Percentiles rank a stretch among this genome's conserved stretches.
phyloP scores from a whole-genome alignment of 2,797 vertebrate genomes.

The Phrynocephalus guinanensis region DNA sequence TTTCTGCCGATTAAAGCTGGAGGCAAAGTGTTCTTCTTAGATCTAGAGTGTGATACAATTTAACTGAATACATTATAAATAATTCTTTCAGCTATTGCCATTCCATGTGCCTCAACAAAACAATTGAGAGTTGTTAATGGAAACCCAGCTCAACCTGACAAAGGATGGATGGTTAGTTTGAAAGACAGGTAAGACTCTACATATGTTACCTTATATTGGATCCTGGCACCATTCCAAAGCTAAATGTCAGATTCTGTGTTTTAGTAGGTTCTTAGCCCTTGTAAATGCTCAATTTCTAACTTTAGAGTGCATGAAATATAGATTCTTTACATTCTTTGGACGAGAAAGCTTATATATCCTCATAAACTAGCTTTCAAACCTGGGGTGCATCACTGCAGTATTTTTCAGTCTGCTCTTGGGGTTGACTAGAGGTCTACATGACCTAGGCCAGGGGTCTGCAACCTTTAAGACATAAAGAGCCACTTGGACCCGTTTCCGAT shows the following conservation, averaged over 20 bases:
- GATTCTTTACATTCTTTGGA: neutral
- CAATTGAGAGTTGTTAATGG: constrained; percentile 92
- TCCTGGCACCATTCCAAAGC: neutral
- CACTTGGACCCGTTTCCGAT: no score
- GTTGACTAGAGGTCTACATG: neutral
- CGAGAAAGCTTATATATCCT: neutral
- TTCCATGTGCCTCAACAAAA: constrained; percentile 82
- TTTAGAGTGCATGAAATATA: neutral
- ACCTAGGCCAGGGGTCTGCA: no score
- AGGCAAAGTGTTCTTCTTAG: neutral
- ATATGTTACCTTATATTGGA: neutral
- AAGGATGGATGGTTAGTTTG: constrained; percentile 98
- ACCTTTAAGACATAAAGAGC: no score
- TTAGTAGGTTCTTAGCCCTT: neutral
- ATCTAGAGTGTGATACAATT: neutral
- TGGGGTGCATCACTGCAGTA: neutral
- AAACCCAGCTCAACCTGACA: constrained; percentile 86
- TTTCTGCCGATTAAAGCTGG: neutral
- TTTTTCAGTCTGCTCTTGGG: neutral
- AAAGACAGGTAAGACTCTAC: constrained; percentile 78
- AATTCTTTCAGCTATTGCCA: constrained; percentile 76
- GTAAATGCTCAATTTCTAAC: neutral
- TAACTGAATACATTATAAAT: neutral
- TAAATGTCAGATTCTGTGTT: neutral
- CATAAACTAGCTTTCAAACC: neutral